Conservation (phyloP, 2,113 vertebrate species). For the Herpailurus yagouaroundi region DNA sequence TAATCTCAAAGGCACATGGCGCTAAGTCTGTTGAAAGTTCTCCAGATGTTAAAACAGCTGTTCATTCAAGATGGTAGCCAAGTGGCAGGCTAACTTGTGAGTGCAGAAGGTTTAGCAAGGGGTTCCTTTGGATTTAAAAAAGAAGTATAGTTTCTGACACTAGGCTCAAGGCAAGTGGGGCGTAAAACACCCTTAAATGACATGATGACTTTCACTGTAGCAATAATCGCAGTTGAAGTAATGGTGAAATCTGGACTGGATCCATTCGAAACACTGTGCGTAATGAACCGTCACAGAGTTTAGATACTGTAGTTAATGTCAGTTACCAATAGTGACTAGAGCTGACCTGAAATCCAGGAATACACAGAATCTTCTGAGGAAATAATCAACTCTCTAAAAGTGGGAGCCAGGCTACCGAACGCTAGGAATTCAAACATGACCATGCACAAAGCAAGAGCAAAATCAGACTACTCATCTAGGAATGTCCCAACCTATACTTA, state of each 20-base stretch:
- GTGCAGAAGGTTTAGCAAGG: not conserved
- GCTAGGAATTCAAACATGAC: not conserved
- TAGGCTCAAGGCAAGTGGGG: not conserved
- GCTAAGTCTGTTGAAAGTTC: not conserved
- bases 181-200: not conserved
- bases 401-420: not conserved
- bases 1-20: not conserved
- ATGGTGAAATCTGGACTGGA: not conserved
- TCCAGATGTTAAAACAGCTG: slow-evolving; percentile 17
- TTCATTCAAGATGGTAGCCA: not conserved
- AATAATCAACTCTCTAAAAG: not conserved
- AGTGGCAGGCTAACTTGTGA: not conserved
- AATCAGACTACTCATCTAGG: not conserved
- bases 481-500: not conserved
- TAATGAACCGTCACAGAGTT: not conserved
- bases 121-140: not conserved
- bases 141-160: not conserved
- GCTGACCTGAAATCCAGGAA: not conserved
- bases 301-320: not conserved
- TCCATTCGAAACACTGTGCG: not conserved
- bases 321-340: not conserved
- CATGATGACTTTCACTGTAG: not conserved
- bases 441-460: not conserved
- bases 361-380: not conserved
- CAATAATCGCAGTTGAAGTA: slow-evolving; percentile 11